Conservation (phyloP, 1,140 invertebrate species). For the Onthophagus taurus region DNA sequence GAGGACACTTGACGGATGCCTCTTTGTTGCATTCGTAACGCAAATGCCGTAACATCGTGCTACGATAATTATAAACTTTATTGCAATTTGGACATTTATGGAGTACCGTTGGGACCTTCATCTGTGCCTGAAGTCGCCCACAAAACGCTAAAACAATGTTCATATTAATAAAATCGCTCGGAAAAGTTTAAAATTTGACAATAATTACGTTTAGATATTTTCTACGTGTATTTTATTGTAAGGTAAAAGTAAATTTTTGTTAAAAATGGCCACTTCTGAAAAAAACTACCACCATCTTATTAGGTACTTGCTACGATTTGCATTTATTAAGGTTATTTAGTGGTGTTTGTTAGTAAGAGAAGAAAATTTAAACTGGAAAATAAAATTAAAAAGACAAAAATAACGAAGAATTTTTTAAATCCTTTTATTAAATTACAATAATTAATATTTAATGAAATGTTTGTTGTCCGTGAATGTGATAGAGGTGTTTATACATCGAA, state of each 20-base stretch:
- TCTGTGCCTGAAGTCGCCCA: neutral
- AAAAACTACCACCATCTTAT: too few relatives aligned
- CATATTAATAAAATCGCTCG: neutral
- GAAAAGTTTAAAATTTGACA: neutral
- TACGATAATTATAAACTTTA: constrained; percentile 37
- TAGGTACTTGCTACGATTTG: too few relatives aligned
- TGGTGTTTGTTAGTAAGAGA: too few relatives aligned
- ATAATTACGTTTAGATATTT: neutral
- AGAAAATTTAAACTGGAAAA: too few relatives aligned
- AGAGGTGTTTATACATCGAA: constrained; percentile 6
- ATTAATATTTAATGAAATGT: neutral
- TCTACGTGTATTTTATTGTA: too few relatives aligned
- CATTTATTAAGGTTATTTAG: too few relatives aligned
- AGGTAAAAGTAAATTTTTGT: neutral
- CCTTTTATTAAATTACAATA: too few relatives aligned
- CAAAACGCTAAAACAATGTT: neutral
- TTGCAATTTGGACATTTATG: constrained; percentile 39
- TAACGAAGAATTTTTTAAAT: too few relatives aligned
- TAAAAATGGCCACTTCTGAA: too few relatives aligned
- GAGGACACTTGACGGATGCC: constrained; percentile 39
- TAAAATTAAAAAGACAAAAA: too few relatives aligned
- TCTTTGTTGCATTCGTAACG: constrained; percentile 45
- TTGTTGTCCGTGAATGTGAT: constrained; percentile 1
- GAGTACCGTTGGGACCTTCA: neutral
- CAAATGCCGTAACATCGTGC: constrained; percentile 38